Percentiles rank a stretch among this genome's conserved stretches.
phyloP scores from a whole-genome alignment of 1,140 invertebrate species.

The Meloidogyne floridensis region DNA sequence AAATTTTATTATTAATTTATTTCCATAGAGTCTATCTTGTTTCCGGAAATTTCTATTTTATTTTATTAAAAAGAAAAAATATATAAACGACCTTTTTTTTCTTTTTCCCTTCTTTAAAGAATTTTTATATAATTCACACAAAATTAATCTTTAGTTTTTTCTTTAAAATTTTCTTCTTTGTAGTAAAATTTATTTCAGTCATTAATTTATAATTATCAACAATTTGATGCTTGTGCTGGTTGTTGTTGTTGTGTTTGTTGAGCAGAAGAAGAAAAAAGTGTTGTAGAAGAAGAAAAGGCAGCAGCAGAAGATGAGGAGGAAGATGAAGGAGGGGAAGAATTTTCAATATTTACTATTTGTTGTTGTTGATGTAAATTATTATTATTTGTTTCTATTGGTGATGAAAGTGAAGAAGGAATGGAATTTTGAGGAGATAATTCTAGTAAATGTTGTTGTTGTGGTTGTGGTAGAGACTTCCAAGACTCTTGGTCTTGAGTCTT shows the following conservation, averaged over 20 bases:
- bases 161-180: not conserved
- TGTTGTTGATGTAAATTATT: not conserved
- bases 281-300: not conserved
- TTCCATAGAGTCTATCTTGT: too few species aligned
- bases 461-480: too few species aligned
- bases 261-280: too few species aligned
- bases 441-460: too few species aligned
- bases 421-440: conserved; percentile 9
- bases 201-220: not conserved
- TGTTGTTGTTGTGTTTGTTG: not conserved
- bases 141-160: not conserved
- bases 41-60: too few species aligned
- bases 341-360: not conserved
- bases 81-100: too few species aligned
- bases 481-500: too few species aligned
- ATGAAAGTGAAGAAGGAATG: conserved; percentile 14
- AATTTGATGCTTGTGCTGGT: conserved; percentile 6
- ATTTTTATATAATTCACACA: not conserved
- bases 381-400: not conserved
- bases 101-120: too few species aligned
- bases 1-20: too few species aligned
- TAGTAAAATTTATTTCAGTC: too few species aligned
- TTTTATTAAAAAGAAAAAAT: too few species aligned
- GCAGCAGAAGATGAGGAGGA: not conserved
- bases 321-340: conserved; percentile 17